Conservation (phyloP, 2,113 vertebrate species). For the Peromyscus californicus region DNA sequence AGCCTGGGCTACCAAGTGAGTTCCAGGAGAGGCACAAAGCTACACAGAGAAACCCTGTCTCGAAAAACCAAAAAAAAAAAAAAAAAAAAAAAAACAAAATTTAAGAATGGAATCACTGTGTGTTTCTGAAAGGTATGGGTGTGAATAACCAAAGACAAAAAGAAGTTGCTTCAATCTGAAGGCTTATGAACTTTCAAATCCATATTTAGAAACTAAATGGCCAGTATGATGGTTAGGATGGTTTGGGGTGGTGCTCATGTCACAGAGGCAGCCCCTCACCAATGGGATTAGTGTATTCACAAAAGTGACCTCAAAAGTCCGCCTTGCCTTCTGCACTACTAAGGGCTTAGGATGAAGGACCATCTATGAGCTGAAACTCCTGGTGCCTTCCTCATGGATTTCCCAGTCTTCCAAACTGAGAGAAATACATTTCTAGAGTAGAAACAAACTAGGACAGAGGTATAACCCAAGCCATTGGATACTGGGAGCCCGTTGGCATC, state of each 20-base stretch:
- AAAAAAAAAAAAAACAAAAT: too few species aligned
- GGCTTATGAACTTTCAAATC: background rate
- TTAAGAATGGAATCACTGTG: background rate
- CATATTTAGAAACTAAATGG: background rate
- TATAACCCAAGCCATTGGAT: background rate
- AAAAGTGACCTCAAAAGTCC: background rate
- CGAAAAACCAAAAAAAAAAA: too few species aligned
- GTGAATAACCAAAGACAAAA: background rate
- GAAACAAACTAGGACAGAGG: background rate
- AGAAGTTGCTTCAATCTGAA: background rate
- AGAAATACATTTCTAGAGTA: background rate
- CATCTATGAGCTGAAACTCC: background rate
- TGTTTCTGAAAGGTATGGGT: background rate
- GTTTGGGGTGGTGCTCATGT: background rate
- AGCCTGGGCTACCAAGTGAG: too few species aligned
- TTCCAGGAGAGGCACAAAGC: too few species aligned
- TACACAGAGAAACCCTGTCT: too few species aligned
- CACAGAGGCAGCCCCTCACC: background rate
- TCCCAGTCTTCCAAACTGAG: background rate
- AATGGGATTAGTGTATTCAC: background rate
- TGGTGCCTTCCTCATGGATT: background rate
- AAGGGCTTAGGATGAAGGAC: background rate
- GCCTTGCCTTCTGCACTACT: background rate
- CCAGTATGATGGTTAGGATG: background rate
- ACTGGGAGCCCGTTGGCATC: background rate